Base-by-base conservation (phyloP, 2,888 invertebrate species). In the Andrena praecox region DNA sequence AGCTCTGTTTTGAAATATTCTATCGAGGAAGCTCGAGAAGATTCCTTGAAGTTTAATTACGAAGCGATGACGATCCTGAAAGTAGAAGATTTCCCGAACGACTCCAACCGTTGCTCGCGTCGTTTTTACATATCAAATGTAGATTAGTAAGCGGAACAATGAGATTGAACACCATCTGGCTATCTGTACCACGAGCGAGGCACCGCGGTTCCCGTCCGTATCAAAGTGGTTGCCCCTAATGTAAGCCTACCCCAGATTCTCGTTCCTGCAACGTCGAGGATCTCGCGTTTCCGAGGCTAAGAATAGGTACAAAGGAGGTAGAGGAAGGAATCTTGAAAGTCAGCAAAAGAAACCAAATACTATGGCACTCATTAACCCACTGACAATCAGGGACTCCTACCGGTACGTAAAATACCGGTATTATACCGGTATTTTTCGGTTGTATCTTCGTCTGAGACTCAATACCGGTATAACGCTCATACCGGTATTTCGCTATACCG, bases 221-320 rank as follows among this genome's bases (percentile, higher is more conserved):
- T 56, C 56, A 27, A 27, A 27, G 24, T 56, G 27, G 24, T 50
- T 66, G n/a, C n/a, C 52, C 52, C n/a, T 33, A 6, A 33, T 31
- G 48, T 54, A 52, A 67, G n/a, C 52, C 52, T 67, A 52, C n/a
- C 33, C 67, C 12, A 1, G 12, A 54, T 54, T 31, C 33, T 16
- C 24, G 16, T 3, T 27, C 16, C 8, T 54, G 54, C 67, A 24
- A 67, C 67, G 67, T 54, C n/a, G 67, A 24, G 6, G 20, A 1
- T 67, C 67, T 67, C 54, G 29, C 5, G 29, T 67, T 67, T 24
- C 52, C 3, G 52, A 54, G 31, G 29, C 20, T 31, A 54, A 6
- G 29, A 67, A 33, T 33, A 54, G 33, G 24, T 31, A 33, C 48
- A 20, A 54, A 6, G 12, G 0, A 31, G 24, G 33, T 67, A 54